Conservation (phyloP, 2,888 invertebrate species). For the Tachina fera region DNA sequence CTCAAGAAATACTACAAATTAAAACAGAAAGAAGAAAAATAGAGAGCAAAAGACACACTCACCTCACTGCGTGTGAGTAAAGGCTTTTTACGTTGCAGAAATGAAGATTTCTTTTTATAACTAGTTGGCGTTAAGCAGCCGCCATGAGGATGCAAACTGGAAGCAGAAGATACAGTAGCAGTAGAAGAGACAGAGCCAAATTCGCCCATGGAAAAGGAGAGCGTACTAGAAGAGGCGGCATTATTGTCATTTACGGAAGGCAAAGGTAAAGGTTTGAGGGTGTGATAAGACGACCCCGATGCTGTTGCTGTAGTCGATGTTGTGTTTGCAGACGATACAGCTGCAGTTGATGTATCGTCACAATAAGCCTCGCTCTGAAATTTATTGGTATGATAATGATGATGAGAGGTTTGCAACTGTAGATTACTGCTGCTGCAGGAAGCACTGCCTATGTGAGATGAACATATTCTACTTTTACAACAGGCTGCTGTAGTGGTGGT, state of each 20-base stretch:
- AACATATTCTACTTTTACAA: conserved; percentile 71
- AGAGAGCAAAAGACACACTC: conserved; percentile 78
- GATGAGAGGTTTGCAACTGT: conserved; percentile 61
- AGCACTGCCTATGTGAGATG: conserved; percentile 64
- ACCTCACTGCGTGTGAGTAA: conserved; percentile 83
- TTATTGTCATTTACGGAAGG: conserved; percentile 69
- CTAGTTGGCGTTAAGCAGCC: conserved; percentile 68
- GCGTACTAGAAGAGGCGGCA: conserved; percentile 65
- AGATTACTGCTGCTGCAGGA: conserved; percentile 65
- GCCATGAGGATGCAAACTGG: conserved; percentile 63
- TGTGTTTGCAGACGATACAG: conserved; percentile 55
- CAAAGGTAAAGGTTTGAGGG: conserved; percentile 65
- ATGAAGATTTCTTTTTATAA: conserved; percentile 79
- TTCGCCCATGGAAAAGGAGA: conserved; percentile 48
- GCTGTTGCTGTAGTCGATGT: conserved; percentile 63
- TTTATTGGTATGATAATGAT: conserved; percentile 71
- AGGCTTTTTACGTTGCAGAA: conserved; percentile 82
- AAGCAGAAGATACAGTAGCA: conserved; percentile 69
- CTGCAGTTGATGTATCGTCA: conserved; percentile 48
- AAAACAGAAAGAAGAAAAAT: background rate
- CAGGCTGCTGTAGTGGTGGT: conserved; percentile 65
- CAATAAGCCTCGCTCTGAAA: conserved; percentile 70
- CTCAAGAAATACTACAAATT: conserved; percentile 17
- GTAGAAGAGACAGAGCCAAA: conserved; percentile 53
- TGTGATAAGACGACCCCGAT: conserved; percentile 67